These are phyloP conservation scores for Progne subis DNA, from an alignment of 2,113 vertebrate species.

Conservation along the genomic window DNA sequence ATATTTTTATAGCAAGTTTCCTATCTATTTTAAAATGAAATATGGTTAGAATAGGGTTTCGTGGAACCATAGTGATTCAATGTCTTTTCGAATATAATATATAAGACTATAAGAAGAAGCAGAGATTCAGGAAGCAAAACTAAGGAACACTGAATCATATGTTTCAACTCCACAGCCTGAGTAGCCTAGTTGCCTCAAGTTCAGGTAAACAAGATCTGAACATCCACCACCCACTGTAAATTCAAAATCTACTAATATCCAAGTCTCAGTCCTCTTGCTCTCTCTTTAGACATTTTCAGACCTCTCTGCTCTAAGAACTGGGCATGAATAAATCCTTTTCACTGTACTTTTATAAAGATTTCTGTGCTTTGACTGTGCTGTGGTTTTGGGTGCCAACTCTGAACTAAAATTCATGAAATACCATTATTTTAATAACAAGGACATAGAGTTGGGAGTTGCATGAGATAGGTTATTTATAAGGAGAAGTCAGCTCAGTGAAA, in stretches of 20 bases:
- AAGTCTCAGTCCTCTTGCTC: not conserved
- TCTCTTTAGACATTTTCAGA: not conserved
- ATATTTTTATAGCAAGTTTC: not conserved
- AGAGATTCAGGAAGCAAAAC: not conserved
- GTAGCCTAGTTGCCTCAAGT: not conserved
- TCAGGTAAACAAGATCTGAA: not conserved
- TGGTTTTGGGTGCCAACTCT: not conserved
- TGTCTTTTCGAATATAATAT: not conserved
- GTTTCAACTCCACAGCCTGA: not conserved
- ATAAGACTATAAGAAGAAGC: not conserved
- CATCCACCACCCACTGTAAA: not conserved
- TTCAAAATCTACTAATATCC: not conserved
- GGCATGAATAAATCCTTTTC: not conserved
- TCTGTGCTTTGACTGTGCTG: not conserved
- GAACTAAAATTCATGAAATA: not conserved
- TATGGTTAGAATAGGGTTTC: not conserved
- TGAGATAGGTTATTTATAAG: not conserved
- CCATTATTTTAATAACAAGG: not conserved
- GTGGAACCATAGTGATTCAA: not conserved
- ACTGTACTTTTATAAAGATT: not conserved
- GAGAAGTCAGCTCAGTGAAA: not conserved
- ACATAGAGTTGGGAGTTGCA: not conserved
- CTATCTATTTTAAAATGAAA: not conserved
- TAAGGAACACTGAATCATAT: not conserved
- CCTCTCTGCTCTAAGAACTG: not conserved